phyloP scores from a whole-genome alignment of 2,113 vertebrate genomes.

The Tiliqua scincoides region DNA sequence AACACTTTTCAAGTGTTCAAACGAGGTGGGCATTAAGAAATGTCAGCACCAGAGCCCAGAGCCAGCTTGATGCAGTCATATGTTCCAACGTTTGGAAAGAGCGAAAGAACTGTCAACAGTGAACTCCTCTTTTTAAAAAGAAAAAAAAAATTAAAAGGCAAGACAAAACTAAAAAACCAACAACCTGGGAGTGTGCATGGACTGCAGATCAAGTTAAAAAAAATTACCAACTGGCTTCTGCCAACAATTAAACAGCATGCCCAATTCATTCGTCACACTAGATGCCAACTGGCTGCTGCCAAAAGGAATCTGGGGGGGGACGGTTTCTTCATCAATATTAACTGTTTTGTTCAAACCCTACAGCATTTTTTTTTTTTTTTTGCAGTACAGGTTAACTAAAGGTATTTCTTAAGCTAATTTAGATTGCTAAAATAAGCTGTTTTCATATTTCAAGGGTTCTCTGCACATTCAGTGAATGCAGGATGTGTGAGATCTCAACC shows the following conservation, averaged over 20 bases:
- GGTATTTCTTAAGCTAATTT: neutral
- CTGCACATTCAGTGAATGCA: neutral
- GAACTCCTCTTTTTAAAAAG: slow-evolving; percentile 52
- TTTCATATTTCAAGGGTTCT: too few relatives aligned
- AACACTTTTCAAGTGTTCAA: slow-evolving; percentile 76
- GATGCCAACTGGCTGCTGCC: neutral
- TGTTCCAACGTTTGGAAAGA: slow-evolving; percentile 73
- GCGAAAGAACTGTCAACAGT: slow-evolving; percentile 78
- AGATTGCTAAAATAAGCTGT: neutral
- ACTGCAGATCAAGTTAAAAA: slow-evolving; percentile 9
- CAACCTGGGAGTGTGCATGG: neutral
- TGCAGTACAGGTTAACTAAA: neutral
- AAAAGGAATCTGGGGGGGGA: neutral
- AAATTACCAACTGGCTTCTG: slow-evolving; percentile 9
- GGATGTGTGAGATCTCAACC: too few relatives aligned
- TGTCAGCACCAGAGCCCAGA: slow-evolving; percentile 76
- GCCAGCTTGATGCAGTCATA: slow-evolving; percentile 76
- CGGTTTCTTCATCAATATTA: rapidly evolving
- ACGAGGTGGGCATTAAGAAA: slow-evolving; percentile 79
- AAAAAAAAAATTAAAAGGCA: neutral
- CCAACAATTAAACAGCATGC: slow-evolving; percentile 27
- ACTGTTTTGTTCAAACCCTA: neutral
- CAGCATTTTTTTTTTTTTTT: neutral
- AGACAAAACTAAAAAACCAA: slow-evolving; percentile 19
- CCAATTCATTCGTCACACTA: neutral